These are phyloP conservation scores for Fistularia tabacaria DNA, from an alignment of 2,797 vertebrate species.

Conservation along the genomic window DNA sequence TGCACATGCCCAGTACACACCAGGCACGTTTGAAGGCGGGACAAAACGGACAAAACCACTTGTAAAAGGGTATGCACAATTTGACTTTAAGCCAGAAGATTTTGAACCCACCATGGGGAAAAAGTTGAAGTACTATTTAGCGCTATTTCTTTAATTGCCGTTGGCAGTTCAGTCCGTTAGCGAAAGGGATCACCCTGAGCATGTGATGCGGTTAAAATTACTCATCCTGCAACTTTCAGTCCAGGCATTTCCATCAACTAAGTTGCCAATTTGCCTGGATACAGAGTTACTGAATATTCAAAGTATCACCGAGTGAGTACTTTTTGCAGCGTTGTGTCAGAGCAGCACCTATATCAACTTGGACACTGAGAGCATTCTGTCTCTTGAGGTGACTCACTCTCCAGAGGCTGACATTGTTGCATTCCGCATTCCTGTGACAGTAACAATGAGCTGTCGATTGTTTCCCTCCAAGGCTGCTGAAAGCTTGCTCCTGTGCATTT, in stretches of 20 bases:
- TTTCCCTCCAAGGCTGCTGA: constrained; percentile 55
- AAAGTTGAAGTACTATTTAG: too few species aligned
- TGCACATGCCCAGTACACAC: too few species aligned
- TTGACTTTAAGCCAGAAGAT: too few species aligned
- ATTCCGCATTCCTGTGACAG: constrained; percentile 65
- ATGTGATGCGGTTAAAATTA: too few species aligned
- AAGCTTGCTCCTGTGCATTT: constrained; percentile 57
- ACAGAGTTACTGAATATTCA: neutral
- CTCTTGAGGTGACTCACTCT: constrained; percentile 67
- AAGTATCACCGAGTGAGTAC: constrained; percentile 16
- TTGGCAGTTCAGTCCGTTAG: too few species aligned
- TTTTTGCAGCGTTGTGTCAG: constrained; percentile 30
- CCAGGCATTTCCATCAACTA: neutral
- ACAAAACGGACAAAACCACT: too few species aligned
- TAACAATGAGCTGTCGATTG: constrained; percentile 62
- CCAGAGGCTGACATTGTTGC: constrained; percentile 68
- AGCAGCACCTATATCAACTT: constrained; percentile 22
- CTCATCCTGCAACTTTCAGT: neutral
- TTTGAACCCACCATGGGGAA: too few species aligned
- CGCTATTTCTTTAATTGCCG: too few species aligned
- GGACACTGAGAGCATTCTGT: constrained; percentile 20
- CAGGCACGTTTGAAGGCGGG: too few species aligned
- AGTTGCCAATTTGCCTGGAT: neutral
- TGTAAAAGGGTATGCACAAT: too few species aligned
- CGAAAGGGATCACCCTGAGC: too few species aligned